Evolutionary conservation across 2,113 vertebrate genomes (phyloP).

Genomic region (Carollia perspicillata): DNA sequence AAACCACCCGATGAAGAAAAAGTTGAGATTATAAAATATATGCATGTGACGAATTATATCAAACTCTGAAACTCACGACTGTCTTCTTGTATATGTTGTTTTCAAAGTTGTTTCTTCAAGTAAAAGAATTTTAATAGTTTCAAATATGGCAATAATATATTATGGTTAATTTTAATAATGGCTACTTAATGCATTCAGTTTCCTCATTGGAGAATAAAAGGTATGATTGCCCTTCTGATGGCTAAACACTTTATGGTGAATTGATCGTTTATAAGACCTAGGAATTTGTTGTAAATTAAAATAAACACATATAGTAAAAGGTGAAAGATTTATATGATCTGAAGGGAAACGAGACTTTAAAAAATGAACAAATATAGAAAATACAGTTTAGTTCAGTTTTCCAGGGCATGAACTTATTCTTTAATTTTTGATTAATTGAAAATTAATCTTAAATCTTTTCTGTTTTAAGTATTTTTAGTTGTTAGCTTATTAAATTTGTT

Average conservation of each 20-base stretch:
- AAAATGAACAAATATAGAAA: conserved; percentile 19
- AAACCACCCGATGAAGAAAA: conserved; percentile 26
- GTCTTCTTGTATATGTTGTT: neutral
- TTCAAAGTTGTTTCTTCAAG: conserved; percentile 33
- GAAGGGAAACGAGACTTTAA: too few species aligned
- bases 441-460: conserved; percentile 9
- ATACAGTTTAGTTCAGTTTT: conserved; percentile 4
- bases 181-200: neutral
- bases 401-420: conserved; percentile 3
- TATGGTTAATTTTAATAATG: conserved; percentile 42
- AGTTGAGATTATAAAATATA: conserved; percentile 40
- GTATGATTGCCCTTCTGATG: neutral
- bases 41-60: neutral
- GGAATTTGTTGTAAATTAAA: conserved; percentile 21
- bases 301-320: too few species aligned
- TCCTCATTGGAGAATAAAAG: neutral
- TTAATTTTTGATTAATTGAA: neutral
- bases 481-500: neutral
- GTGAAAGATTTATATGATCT: too few species aligned
- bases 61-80: neutral
- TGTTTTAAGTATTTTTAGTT: conserved; percentile 14
- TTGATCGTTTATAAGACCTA: neutral
- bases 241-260: neutral
- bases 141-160: neutral
- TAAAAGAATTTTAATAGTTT: neutral